Percentiles rank a stretch among this genome's conserved stretches.
Evolutionary conservation across 1,140 invertebrate species (phyloP).

Genomic region (Conus betulinus): DNA sequence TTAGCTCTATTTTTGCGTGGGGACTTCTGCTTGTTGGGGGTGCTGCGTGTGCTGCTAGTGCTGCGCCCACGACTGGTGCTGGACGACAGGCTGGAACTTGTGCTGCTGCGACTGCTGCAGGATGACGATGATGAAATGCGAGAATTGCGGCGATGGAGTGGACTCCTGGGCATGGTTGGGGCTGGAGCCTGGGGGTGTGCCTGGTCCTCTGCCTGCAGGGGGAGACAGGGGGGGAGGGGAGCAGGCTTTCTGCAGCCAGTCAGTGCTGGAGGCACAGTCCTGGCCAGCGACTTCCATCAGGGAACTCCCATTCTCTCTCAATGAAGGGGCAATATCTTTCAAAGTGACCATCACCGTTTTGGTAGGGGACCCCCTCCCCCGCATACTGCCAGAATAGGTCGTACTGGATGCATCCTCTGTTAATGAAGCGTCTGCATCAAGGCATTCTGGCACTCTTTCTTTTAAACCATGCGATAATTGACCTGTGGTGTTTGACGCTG

Average conservation of each 20-base stretch:
- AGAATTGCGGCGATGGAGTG: constrained; percentile 35
- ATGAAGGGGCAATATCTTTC: neutral
- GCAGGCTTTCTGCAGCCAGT: neutral
- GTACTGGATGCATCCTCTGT: too few species aligned
- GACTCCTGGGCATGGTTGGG: constrained; percentile 3
- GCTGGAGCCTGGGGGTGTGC: constrained; percentile 50
- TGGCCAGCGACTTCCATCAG: neutral
- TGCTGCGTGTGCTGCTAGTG: constrained; percentile 27
- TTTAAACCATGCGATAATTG: too few species aligned
- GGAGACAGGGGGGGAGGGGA: constrained; percentile 10
- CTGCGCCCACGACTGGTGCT: constrained; percentile 35
- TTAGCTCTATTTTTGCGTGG: neutral
- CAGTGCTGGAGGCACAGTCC: neutral
- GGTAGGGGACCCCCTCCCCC: neutral
- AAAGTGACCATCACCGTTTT: constrained; percentile 5
- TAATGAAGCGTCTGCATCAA: too few species aligned
- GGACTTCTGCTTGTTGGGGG: constrained; percentile 5
- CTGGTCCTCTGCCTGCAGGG: constrained; percentile 38
- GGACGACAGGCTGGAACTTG: constrained; percentile 42
- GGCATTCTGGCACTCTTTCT: too few species aligned
- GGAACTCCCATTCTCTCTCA: neutral
- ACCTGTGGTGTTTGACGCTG: too few species aligned
- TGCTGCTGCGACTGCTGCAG: constrained; percentile 47
- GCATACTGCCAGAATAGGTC: neutral
- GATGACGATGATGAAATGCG: constrained; percentile 45